Percentiles rank a stretch among this genome's conserved stretches.
Evolutionary conservation across 2,797 vertebrate species (phyloP).

Genomic region (Cottoperca gobio): DNA sequence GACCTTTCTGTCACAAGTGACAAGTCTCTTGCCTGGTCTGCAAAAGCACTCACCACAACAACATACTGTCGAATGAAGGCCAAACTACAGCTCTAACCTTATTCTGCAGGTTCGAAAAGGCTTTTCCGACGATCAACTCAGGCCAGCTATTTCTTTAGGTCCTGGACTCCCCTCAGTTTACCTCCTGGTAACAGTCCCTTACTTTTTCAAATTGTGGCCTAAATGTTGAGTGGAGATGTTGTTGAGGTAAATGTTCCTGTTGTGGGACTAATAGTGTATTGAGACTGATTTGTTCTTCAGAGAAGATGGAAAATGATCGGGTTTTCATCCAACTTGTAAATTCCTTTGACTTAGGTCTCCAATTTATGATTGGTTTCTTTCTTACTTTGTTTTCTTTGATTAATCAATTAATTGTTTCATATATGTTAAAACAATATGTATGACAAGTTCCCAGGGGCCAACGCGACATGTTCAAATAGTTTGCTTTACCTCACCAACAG

Average conservation of each 20-base stretch:
- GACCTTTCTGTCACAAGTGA: slow-evolving; percentile 46
- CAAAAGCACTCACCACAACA: slow-evolving; percentile 15
- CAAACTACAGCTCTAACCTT: slow-evolving; percentile 5
- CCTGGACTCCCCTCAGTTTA: background rate
- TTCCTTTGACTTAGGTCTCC: background rate
- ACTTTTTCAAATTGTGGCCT: background rate
- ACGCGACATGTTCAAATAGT: background rate
- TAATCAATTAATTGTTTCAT: background rate
- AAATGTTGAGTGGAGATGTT: background rate
- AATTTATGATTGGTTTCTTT: background rate
- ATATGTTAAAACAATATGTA: too few relatives aligned
- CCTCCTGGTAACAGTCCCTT: background rate
- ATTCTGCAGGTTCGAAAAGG: background rate
- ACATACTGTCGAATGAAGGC: slow-evolving; percentile 23
- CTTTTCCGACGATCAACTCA: slow-evolving; percentile 1
- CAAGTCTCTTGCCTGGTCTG: slow-evolving; percentile 14
- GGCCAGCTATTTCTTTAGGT: background rate
- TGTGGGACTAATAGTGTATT: too few relatives aligned
- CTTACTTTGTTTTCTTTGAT: background rate
- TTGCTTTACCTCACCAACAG: background rate
- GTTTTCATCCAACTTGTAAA: background rate
- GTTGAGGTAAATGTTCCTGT: background rate
- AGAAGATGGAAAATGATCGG: background rate
- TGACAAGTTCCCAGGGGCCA: background rate
- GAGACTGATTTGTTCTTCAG: too few relatives aligned